Evolutionary conservation across 2,113 vertebrate genomes (phyloP).

Genomic region (Brevimyrus niger): DNA sequence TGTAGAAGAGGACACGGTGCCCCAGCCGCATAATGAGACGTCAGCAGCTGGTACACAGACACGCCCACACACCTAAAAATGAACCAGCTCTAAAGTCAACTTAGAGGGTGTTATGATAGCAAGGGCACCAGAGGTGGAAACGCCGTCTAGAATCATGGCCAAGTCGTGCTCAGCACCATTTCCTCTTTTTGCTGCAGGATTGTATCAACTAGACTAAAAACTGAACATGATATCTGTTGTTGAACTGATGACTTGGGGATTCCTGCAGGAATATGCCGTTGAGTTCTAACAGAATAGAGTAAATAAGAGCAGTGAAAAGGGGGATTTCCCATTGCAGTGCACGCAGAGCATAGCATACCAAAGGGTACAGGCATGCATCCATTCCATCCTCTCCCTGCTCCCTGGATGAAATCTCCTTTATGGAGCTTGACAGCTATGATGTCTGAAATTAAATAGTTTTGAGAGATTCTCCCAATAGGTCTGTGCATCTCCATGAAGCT

Average conservation of each 20-base stretch:
- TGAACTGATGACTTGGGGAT: not conserved
- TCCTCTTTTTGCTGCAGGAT: not conserved
- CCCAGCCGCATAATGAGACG: not conserved
- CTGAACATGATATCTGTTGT: not conserved
- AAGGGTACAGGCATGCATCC: not conserved
- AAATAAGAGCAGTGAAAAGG: not conserved
- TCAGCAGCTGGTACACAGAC: not conserved
- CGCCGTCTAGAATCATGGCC: not conserved
- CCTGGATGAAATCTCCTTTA: not conserved
- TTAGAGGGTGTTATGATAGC: not conserved
- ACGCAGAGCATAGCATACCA: not conserved
- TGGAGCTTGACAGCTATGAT: not conserved
- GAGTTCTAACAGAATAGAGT: not conserved
- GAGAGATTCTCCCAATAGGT: not conserved
- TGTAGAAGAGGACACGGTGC: not conserved
- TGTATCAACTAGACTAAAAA: not conserved
- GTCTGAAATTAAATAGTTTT: conserved; percentile 10
- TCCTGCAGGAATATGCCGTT: not conserved
- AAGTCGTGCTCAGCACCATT: not conserved
- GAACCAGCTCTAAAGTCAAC: not conserved
- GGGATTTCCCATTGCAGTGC: not conserved
- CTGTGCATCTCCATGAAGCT: not conserved
- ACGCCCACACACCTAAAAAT: not conserved
- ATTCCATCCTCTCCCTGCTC: not conserved
- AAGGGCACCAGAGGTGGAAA: not conserved